Conservation (phyloP, 1,140 invertebrate genomes). For the Diuraphis noxia region DNA sequence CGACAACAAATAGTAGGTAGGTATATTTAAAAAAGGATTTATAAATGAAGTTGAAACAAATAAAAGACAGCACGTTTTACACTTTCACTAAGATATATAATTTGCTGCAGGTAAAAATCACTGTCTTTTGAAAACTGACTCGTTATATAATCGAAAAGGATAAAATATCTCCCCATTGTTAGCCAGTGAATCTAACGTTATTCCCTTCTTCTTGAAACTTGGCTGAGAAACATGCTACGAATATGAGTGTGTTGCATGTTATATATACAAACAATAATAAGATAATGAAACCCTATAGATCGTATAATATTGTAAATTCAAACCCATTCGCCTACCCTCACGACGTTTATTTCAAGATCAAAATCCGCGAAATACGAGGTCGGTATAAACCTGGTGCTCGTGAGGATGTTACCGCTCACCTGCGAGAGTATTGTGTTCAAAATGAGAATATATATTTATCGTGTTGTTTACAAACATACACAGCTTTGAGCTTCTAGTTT, state of each 20-base stretch:
- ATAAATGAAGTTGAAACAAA: background rate
- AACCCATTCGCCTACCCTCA: too few relatives aligned
- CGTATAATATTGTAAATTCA: too few relatives aligned
- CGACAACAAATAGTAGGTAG: background rate
- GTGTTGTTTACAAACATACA: background rate
- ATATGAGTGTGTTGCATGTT: too few relatives aligned
- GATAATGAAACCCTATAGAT: too few relatives aligned
- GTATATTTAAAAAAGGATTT: background rate
- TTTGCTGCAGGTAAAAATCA: background rate
- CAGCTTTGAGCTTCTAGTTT: background rate
- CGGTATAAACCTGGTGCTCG: background rate
- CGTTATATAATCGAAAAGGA: background rate
- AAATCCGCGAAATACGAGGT: background rate
- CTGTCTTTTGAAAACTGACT: background rate
- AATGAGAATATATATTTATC: background rate
- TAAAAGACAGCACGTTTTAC: background rate
- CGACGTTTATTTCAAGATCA: too few relatives aligned
- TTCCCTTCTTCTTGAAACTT: too few relatives aligned
- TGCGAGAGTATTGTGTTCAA: background rate
- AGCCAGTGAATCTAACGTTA: background rate
- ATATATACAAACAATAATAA: too few relatives aligned
- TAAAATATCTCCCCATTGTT: too few relatives aligned
- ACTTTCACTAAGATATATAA: background rate
- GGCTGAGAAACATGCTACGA: too few relatives aligned
- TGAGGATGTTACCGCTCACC: background rate